Evolutionary conservation across 1,140 invertebrate genomes (phyloP), one percentile per base, ranked within the genome.

Genomic region (Caenorhabditis briggsae): DNA sequence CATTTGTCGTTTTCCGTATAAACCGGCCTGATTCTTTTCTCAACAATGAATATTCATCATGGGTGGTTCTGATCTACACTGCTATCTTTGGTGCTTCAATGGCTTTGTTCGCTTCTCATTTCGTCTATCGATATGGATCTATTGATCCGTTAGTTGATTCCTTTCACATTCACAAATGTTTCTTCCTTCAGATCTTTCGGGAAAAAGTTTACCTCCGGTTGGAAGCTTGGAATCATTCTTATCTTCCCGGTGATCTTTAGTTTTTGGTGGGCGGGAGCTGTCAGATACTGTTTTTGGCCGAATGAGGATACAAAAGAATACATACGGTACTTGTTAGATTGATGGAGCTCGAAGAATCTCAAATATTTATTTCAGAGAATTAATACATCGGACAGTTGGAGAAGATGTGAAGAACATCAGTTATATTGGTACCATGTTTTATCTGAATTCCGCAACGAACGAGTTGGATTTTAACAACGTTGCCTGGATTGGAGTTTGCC

Each of bases 41-140:
- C 1, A 46, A 16, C 23, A 16, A 33, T 5, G 64, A 70, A 8
- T 46, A 43, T 16, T 70, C 64, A 5, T 70, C 64, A 46, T 70
- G 64, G 33, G 64, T 70, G 2, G 64, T 70, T 43, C 41, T 70
- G 8, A 11, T 70, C 5, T 70, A 70, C 20, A 70, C 64, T 11
- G 64, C 64, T 5, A 70, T 70, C 8, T 70, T 70, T n/a, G 64
- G 64, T n/a, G 64, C 64, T 18, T 70, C 64, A 18, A 70, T 70
- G 64, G 64, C 64, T 25, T 16, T 70, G 3, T 70, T 70, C 18
- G 64, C 64, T 18, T 70, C 64, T 18, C 64, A 70, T 46, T 70
- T 70, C 18, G n/a, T 70, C 9, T 70, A 70, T 46, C 33, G 64
- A 25, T 70, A 43, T n/a, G 64, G 64, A 8, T 70, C 64, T 12